Base-by-base conservation (phyloP, 92 coral and sea anemone genomes). In the Heliopora coerulea region DNA sequence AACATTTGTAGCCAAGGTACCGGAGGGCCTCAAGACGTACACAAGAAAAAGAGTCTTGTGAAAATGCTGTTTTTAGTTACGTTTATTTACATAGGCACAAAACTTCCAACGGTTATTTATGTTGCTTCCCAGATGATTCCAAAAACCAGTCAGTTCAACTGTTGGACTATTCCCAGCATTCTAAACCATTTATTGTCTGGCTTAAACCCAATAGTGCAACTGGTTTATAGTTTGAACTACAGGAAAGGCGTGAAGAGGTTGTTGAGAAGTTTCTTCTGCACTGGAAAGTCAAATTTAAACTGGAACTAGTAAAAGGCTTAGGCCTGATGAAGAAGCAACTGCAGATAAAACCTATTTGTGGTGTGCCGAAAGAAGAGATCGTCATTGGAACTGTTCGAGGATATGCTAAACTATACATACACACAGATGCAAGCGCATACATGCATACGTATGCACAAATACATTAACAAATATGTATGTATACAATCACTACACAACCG, bases 1-100 rank as follows among this genome's bases (percentile, higher is more conserved):
- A 65, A 40, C 5, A 65, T 65, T 65, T 65, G 72, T 26, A 44
- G 72, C 35, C 72, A 65, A 42, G 56, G 72, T 14, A 46, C 19
- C 15, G 18, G 28, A 10, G 23, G n/a, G n/a, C n/a, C 30, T 2
- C 52, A 65, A 2, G 72, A 65, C 20, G 15, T 8, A 3, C 0
- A 23, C 21, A 25, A 41, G 1, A 65, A 19, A 44, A n/a, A n/a
- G n/a, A 65, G 18, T 1, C 18, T 46, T 1, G n/a, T 41, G n/a
- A 65, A 65, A 15, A 65, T 65, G 56, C 15, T 65, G 12, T 1
- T 41, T 15, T 19, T 41, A 8, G 72, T 61, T 0, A 61, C 24
- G 0, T 24, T 61, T 1, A 32, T 61, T 34, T 8, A 30, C 1
- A 21, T 61, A 10, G 46, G 30, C 1, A 10, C 44, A 1, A 30